Evolutionary conservation across 2,888 invertebrate species (phyloP).

Genomic region (Timandra comae): DNA sequence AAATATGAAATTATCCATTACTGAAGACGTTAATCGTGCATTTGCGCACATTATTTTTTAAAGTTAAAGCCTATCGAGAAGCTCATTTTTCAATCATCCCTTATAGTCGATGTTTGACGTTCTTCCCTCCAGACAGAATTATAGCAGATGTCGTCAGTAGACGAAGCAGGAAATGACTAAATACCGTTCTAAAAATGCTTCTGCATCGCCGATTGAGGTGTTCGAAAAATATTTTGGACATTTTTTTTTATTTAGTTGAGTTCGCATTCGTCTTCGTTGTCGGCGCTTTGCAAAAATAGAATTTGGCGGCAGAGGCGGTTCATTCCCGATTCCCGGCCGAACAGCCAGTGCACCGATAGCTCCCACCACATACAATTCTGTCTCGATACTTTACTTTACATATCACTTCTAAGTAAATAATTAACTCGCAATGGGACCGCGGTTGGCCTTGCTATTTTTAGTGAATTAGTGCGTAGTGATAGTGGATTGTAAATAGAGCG

Average conservation of each 20-base stretch:
- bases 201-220: conserved; percentile 23
- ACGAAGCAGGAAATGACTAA: conserved; percentile 17
- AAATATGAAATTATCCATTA: conserved; percentile 54
- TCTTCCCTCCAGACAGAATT: too few relatives aligned
- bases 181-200: conserved; percentile 24
- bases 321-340: conserved; percentile 60
- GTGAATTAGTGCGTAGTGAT: conserved; percentile 13
- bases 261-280: conserved; percentile 61
- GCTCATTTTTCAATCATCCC: not conserved
- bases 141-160: too few relatives aligned
- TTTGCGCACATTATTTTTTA: conserved; percentile 4
- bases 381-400: conserved; percentile 23
- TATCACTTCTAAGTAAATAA: conserved; percentile 12
- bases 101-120: too few relatives aligned
- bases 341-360: conserved; percentile 60
- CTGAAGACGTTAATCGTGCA: conserved; percentile 32
- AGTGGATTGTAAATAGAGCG: conserved; percentile 23
- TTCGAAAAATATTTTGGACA: conserved; percentile 42
- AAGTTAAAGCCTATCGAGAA: not conserved
- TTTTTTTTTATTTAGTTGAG: conserved; percentile 56
- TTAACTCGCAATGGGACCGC: conserved; percentile 11
- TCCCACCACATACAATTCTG: conserved; percentile 52
- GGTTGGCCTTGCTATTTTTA: conserved; percentile 4
- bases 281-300: conserved; percentile 75
- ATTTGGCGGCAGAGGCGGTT: conserved; percentile 67